Evolutionary conservation across 2,888 invertebrate species (phyloP), one percentile per base, ranked within the genome.

Genomic region (Camponotus fellah): DNA sequence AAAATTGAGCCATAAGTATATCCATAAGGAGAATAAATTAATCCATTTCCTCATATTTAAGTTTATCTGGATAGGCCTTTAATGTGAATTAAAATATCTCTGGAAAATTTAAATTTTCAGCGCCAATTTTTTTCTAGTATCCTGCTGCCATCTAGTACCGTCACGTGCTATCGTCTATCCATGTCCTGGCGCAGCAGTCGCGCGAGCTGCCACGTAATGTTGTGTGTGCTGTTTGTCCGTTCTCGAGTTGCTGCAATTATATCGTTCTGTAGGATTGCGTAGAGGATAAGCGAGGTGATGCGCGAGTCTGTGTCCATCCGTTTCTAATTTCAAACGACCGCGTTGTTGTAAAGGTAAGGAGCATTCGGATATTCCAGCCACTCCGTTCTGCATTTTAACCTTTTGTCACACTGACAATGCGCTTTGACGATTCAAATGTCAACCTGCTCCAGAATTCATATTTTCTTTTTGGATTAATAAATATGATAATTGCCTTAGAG

Each of bases 131-230:
- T 26, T 26, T 26, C 26, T 26, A 26, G 26, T 26, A 53, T 46
- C 3, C 12, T 21, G 46, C 46, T 76, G 65, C 37, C 49, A 32
- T 66, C 49, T 76, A 17, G 76, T 77, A 40, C 17, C 53, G 40
- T 53, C 76, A 68, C 68, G 40, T 77, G 76, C 32, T 68, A n/a
- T 14, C 3, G 37, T 66, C 12, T n/a, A 53, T 53, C 26, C 43
- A 71, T 60, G 53, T 17, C 53, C 85, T 64, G 87, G 90, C 93
- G 93, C 88, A 69, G 53, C 88, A 65, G 85, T 93, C 93, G 91
- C 84, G 62, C 82, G 85, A 87, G 88, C 91, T 93, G 94, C 94
- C 94, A 94, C 94, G 94, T 94, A 94, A 94, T 94, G 94, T 94
- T 93, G 92, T 93, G 92, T 92, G 91, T 94, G 92, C 91, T 91